Base-by-base conservation (phyloP, 2,888 invertebrate species). In the Tenodera sinensis region DNA sequence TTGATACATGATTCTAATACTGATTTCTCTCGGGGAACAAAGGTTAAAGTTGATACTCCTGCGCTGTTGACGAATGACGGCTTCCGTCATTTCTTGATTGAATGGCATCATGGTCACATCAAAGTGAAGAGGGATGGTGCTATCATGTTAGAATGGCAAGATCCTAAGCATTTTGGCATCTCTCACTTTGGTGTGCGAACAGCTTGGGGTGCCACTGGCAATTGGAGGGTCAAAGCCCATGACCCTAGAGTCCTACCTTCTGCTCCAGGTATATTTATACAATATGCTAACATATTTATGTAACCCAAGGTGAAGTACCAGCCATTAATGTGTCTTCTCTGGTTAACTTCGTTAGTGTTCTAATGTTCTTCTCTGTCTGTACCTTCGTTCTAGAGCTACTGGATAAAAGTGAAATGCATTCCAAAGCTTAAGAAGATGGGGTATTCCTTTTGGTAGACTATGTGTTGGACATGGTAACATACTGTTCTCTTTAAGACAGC, bases 161-260 rank as follows among this genome's bases (percentile, higher is more conserved):
- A 96, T 92, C 94, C 95, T 7, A 92, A 94, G 25, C 95, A 95
- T 9, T 95, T 96, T 93, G 94, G 94, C 85, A 93, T 96, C 89
- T 94, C 95, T 89, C 94, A 95, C 93, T 95, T 95, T 92, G 96
- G 96, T 85, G 94, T 96, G 90, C 94, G 96, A 90, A 95, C 96
- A 25, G 95, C 94, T 90, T 96, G 95, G 94, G 96, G 96, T 89
- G 95, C 96, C 47, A 94, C 94, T 90, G 96, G 96, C 90, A 93
- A 94, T 90, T 96, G 96, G 96, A 95, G 94, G 91, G 94, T 96
- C 90, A 91, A 91, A 88, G 90, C 90, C 84, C 83, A 92, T 91
- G 90, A 91, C 91, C 91, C 92, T 92, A 92, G 91, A 90, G 90
- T 91, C 28, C 84, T 89, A 81, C 83, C 88, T 42, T 84, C 88